Evolutionary conservation across 53 echinoderm and acorn worm genomes (phyloP).

Genomic region (Stichopus horrens): DNA sequence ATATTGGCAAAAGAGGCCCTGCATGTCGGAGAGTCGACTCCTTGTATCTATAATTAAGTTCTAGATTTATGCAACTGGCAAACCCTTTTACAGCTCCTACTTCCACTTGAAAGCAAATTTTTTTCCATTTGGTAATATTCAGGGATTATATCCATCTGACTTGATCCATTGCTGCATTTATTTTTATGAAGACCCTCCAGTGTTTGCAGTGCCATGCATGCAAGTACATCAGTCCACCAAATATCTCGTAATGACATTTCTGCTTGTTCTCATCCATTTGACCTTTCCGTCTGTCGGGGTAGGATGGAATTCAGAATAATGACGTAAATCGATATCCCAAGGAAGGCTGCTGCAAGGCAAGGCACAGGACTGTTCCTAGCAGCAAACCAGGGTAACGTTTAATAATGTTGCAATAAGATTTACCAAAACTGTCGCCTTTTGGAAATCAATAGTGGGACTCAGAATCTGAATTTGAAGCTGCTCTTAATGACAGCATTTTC

Average conservation of each 20-base stretch:
- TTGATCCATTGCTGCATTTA: background rate
- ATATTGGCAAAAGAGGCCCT: too few species aligned
- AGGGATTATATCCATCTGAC: background rate
- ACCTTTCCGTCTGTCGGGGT: too few species aligned
- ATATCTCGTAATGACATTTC: too few species aligned
- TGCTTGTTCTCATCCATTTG: too few species aligned
- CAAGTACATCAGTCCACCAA: too few species aligned
- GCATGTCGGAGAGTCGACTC: too few species aligned
- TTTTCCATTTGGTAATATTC: background rate
- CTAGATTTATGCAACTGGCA: too few species aligned
- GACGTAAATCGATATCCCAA: background rate
- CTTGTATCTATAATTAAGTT: too few species aligned
- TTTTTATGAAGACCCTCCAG: background rate
- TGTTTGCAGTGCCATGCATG: too few species aligned
- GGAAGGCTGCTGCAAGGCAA: background rate
- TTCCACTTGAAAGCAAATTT: background rate
- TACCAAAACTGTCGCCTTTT: background rate
- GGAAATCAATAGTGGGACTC: background rate
- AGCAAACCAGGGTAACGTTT: background rate
- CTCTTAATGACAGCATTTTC: background rate
- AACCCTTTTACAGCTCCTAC: too few species aligned
- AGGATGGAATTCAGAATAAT: too few species aligned
- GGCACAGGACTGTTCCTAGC: background rate
- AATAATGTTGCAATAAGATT: background rate
- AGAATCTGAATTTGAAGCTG: background rate